Evolutionary conservation across 2,113 vertebrate genomes (phyloP).

Genomic region (Cacatua alba): DNA sequence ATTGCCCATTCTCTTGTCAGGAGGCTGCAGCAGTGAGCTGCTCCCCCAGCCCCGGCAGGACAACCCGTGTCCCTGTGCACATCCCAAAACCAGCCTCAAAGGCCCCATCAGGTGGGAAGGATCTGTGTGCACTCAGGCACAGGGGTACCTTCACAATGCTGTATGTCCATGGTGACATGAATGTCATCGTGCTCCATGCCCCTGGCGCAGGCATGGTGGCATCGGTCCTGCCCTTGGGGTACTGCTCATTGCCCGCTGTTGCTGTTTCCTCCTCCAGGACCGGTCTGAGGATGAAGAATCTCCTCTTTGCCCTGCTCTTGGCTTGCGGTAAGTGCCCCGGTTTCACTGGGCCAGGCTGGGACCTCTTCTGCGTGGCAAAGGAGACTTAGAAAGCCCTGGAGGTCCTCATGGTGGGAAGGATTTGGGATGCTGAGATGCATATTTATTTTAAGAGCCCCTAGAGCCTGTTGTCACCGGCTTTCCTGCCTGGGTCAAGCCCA

Average conservation of each 20-base stretch:
- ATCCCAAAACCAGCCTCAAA: neutral
- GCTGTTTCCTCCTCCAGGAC: neutral
- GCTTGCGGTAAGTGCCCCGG: conserved; percentile 12
- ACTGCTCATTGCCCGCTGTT: accelerated
- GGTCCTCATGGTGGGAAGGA: accelerated
- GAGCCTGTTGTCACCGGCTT: neutral
- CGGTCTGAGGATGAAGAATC: conserved; percentile 33
- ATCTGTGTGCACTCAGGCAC: accelerated
- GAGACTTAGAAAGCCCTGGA: neutral
- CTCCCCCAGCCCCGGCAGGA: neutral
- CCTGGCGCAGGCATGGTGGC: neutral
- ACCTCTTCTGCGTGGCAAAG: accelerated
- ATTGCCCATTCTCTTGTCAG: neutral
- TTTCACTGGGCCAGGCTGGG: neutral
- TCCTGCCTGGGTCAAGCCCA: neutral
- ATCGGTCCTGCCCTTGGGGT: accelerated
- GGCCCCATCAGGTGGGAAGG: accelerated
- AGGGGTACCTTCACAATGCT: accelerated
- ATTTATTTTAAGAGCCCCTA: neutral
- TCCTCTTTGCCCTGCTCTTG: conserved; percentile 19
- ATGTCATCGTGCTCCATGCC: accelerated
- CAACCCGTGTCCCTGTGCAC: neutral
- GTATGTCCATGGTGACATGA: accelerated
- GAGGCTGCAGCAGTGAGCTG: neutral
- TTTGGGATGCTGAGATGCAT: neutral